phyloP scores from a whole-genome alignment of 2,113 vertebrate species.

The Zootoca vivipara region DNA sequence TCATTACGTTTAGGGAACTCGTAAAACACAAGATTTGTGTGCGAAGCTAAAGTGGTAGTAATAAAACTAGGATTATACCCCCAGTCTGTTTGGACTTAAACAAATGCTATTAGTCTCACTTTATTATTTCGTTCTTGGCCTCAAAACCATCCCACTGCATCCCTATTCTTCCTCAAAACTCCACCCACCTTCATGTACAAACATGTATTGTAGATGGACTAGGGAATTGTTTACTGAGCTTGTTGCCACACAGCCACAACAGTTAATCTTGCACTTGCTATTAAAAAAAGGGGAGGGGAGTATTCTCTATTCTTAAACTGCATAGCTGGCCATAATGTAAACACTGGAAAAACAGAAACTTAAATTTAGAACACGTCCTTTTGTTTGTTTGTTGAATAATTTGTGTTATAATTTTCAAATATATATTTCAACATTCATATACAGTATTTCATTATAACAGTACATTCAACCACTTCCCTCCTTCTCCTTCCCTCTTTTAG shows the following conservation, averaged over 20 bases:
- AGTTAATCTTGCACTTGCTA: background rate
- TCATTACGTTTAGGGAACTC: background rate
- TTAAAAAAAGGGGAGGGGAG: background rate
- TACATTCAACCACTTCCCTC: too few relatives aligned
- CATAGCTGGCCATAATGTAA: background rate
- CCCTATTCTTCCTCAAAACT: background rate
- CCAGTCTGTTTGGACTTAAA: background rate
- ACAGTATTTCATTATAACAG: too few relatives aligned
- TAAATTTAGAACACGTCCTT: background rate
- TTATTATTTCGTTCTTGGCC: background rate
- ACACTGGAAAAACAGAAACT: background rate
- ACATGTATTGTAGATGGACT: background rate
- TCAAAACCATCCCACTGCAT: background rate
- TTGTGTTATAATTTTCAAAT: too few relatives aligned
- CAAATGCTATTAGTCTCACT: background rate
- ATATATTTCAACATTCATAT: too few relatives aligned
- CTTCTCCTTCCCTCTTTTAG: too few relatives aligned
- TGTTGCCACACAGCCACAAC: background rate
- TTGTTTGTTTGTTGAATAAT: too few relatives aligned
- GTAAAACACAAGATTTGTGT: background rate
- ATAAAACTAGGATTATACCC: background rate
- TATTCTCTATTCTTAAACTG: background rate
- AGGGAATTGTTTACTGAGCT: background rate
- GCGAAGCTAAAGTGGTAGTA: background rate
- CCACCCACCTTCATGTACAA: background rate